phyloP scores from a whole-genome alignment of 1,140 invertebrate species.

The Bombus haemorrhoidalis region DNA sequence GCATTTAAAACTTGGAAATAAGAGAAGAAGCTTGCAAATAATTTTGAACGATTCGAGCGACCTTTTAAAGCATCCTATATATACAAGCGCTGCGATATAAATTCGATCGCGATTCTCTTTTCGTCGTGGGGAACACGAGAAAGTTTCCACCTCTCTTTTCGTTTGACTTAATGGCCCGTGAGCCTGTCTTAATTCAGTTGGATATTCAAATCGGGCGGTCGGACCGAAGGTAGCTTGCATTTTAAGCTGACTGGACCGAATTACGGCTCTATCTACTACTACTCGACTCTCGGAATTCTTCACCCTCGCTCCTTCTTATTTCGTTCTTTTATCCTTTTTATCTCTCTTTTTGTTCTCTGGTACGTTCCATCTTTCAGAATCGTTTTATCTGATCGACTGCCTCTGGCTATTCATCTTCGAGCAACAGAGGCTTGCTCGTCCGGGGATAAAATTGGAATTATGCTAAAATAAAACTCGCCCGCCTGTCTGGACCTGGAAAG shows the following conservation, averaged over 20 bases:
- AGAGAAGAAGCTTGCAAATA: no score
- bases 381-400: conserved; percentile 34
- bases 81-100: conserved; percentile 3
- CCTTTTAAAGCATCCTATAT: background rate
- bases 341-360: background rate
- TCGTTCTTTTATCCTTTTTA: background rate
- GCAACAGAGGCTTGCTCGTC: conserved; percentile 40
- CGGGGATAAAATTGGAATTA: conserved; percentile 77
- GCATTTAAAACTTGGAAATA: no score
- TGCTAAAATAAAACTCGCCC: conserved; percentile 70
- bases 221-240: conserved; percentile 51
- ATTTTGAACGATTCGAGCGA: no score
- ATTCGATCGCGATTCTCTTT: conserved; percentile 32
- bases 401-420: conserved; percentile 3
- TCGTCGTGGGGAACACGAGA: background rate
- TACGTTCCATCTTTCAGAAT: conserved; percentile 13
- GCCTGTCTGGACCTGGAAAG: conserved; percentile 40
- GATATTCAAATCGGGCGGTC: conserved; percentile 70
- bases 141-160: conserved; percentile 47
- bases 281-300: conserved; percentile 51
- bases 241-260: conserved; percentile 72
- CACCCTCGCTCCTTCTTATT: background rate
- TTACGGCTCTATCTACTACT: conserved; percentile 60
- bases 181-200: conserved; percentile 73
- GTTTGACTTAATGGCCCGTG: conserved; percentile 64